phyloP scores from a whole-genome alignment of 2,888 invertebrate species.

The Oscheius onirici region DNA sequence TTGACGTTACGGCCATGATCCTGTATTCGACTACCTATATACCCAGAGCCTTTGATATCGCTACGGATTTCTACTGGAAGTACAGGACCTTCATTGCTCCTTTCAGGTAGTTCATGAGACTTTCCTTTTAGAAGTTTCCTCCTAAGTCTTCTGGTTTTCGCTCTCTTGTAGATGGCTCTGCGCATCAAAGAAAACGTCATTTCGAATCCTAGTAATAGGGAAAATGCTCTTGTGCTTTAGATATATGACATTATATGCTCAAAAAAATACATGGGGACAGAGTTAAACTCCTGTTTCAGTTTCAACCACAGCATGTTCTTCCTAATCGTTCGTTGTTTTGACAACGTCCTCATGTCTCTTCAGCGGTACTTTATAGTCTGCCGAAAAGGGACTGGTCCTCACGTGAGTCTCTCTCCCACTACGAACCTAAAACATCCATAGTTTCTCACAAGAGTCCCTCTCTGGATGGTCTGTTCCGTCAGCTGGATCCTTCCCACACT shows the following conservation, averaged over 20 bases:
- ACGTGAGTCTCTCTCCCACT: neutral
- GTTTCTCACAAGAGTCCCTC: neutral
- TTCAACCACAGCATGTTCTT: slow-evolving; percentile 19
- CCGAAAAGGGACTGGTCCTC: neutral
- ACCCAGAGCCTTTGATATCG: neutral
- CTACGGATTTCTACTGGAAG: slow-evolving; percentile 9
- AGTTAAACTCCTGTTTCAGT: neutral
- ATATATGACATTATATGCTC: too few species aligned
- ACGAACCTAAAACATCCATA: neutral
- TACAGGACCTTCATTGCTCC: slow-evolving; percentile 6
- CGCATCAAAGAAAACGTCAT: too few species aligned
- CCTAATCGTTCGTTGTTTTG: neutral
- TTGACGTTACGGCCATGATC: neutral
- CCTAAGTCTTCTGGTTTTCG: too few species aligned
- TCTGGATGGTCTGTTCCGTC: neutral
- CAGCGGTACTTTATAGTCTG: slow-evolving; percentile 2
- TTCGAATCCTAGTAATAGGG: too few species aligned
- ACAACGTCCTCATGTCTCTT: neutral
- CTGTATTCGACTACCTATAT: slow-evolving; percentile 19
- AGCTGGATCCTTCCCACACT: slow-evolving; percentile 1
- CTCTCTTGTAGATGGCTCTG: too few species aligned
- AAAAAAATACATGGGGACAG: too few species aligned
- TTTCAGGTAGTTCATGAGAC: neutral
- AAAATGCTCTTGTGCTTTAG: too few species aligned
- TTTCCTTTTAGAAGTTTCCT: too few species aligned